phyloP scores from a whole-genome alignment of 2,797 vertebrate species.

The Poeciliopsis gracilis region DNA sequence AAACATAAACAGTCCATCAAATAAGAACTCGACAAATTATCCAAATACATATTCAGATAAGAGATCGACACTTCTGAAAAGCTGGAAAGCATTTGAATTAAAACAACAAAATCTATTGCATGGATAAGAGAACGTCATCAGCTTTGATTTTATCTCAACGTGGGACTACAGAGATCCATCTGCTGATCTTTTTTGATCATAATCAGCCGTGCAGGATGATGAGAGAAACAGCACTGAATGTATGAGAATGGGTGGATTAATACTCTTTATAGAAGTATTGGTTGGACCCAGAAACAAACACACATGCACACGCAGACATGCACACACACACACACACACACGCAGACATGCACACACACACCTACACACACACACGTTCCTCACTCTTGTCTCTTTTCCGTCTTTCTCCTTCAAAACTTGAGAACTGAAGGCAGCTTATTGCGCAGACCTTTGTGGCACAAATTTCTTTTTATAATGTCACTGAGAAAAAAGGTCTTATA shows the following conservation, averaged over 20 bases:
- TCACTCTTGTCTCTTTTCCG: slow-evolving; percentile 13
- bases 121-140: slow-evolving; percentile 18
- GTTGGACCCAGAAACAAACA: slow-evolving; percentile 35
- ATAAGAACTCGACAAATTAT: neutral
- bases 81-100: neutral
- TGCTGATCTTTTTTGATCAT: slow-evolving; percentile 62
- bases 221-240: slow-evolving; percentile 50
- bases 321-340: neutral
- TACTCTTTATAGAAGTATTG: slow-evolving; percentile 58
- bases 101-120: slow-evolving; percentile 23
- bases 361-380: neutral
- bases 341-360: neutral
- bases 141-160: slow-evolving; percentile 23
- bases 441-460: slow-evolving; percentile 60
- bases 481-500: slow-evolving; percentile 67
- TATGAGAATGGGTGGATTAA: slow-evolving; percentile 59
- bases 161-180: slow-evolving; percentile 41
- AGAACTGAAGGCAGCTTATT: slow-evolving; percentile 64
- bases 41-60: neutral
- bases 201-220: slow-evolving; percentile 53
- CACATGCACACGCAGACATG: slow-evolving; percentile 2
- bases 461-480: slow-evolving; percentile 69
- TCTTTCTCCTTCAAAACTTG: slow-evolving; percentile 41
- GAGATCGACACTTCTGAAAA: neutral
- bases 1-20: neutral